A percentile compares a stretch with the other conserved stretches of the same genome.
Evolutionary conservation across 2,888 invertebrate genomes (phyloP).

Genomic region (Ochropleura plecta): DNA sequence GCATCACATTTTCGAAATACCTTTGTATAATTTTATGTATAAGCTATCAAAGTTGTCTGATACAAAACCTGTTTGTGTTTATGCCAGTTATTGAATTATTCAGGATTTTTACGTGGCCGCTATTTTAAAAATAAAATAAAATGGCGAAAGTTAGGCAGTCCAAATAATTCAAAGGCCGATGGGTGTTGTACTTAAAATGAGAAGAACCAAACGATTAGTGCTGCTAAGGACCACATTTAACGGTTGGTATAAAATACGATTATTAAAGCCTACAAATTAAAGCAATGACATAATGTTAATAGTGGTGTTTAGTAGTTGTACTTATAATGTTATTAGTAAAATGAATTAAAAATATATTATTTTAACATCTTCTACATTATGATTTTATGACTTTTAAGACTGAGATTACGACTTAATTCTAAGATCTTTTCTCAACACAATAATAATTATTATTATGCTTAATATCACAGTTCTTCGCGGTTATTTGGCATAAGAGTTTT

Average conservation of each 20-base stretch:
- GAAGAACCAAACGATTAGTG: not conserved
- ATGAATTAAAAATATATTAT: not conserved
- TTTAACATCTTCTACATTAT: slow-evolving; percentile 5
- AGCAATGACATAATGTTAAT: slow-evolving; percentile 9
- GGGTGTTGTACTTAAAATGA: not conserved
- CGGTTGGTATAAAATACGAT: too few species aligned
- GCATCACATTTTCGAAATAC: too few species aligned
- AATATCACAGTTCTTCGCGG: slow-evolving; percentile 80
- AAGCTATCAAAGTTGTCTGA: too few species aligned
- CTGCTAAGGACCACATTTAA: not conserved
- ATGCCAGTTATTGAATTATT: too few species aligned
- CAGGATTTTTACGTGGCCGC: too few species aligned
- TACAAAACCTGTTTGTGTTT: too few species aligned
- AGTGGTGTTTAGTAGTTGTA: slow-evolving; percentile 27
- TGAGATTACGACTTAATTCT: slow-evolving; percentile 43
- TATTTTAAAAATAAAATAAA: too few species aligned
- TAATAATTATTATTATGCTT: slow-evolving; percentile 12
- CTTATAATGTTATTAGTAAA: slow-evolving; percentile 7
- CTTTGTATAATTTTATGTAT: too few species aligned
- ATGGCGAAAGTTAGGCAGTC: too few species aligned
- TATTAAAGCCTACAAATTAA: not conserved
- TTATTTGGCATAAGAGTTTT: slow-evolving; percentile 52
- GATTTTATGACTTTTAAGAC: not conserved
- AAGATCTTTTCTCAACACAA: slow-evolving; percentile 17
- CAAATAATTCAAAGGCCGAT: not conserved